Percentiles rank a stretch among this genome's conserved stretches.
phyloP scores from a whole-genome alignment of 2,797 vertebrate genomes.

The Sternarchorhynchus goeldii region DNA sequence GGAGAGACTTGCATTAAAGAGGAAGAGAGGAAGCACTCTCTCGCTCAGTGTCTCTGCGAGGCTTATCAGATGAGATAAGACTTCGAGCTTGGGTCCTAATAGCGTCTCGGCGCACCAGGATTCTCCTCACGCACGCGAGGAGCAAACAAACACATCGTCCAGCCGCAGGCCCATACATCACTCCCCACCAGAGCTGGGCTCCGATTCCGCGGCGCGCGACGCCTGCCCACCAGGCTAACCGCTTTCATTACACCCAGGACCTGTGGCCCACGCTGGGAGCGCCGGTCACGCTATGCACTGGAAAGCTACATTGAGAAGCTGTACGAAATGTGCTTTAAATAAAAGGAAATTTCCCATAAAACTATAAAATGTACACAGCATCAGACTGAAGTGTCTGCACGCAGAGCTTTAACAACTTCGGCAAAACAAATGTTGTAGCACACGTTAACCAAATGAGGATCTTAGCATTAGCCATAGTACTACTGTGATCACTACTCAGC shows the following conservation, averaged over 20 bases:
- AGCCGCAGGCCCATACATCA: slow-evolving; percentile 59
- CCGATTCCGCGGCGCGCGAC: slow-evolving; percentile 25
- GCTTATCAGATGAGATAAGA: slow-evolving; percentile 63
- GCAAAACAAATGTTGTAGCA: not conserved
- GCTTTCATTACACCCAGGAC: slow-evolving; percentile 32
- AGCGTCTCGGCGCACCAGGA: slow-evolving; percentile 51
- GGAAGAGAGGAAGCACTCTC: slow-evolving; percentile 52
- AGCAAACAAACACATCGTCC: slow-evolving; percentile 58
- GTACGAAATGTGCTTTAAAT: slow-evolving; percentile 17
- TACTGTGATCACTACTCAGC: not conserved
- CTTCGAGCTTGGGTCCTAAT: slow-evolving; percentile 57
- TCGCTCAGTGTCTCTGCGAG: slow-evolving; percentile 51
- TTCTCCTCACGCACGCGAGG: slow-evolving; percentile 56
- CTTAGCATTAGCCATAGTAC: not conserved
- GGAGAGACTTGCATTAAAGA: slow-evolving; percentile 46
- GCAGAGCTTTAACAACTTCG: too few relatives aligned
- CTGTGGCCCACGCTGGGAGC: too few relatives aligned
- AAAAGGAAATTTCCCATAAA: too few relatives aligned
- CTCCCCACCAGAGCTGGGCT: slow-evolving; percentile 23
- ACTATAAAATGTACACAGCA: too few relatives aligned
- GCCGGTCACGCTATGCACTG: too few relatives aligned
- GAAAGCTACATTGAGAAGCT: not conserved
- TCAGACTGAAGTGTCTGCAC: too few relatives aligned
- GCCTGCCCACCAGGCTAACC: slow-evolving; percentile 35
- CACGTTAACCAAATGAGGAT: not conserved